Evolutionary conservation across 2,888 invertebrate species (phyloP).

Genomic region (Cylloceria caligata): DNA sequence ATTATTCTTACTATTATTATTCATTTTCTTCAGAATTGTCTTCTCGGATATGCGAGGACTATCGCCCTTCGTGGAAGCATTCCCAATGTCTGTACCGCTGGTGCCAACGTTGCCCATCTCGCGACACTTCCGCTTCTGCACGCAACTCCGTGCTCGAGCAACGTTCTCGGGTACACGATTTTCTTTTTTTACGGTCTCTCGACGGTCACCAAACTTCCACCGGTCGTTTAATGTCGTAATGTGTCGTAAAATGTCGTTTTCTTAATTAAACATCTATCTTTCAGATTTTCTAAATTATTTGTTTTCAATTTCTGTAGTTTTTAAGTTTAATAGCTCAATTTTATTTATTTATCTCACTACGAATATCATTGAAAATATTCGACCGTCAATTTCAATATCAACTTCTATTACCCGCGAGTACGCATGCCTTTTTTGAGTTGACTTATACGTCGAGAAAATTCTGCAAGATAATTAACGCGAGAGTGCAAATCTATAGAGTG

Average conservation of each 20-base stretch:
- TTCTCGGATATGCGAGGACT: slow-evolving; percentile 77
- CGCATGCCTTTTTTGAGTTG: background rate
- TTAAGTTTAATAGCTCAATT: too few species aligned
- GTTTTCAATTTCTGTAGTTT: too few species aligned
- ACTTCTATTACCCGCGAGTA: background rate
- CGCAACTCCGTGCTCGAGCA: slow-evolving; percentile 69
- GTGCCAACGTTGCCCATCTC: slow-evolving; percentile 67
- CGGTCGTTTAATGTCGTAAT: too few species aligned
- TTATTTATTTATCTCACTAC: too few species aligned
- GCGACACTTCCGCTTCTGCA: slow-evolving; percentile 63
- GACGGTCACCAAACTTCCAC: background rate
- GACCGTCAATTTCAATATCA: background rate
- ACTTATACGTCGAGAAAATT: background rate
- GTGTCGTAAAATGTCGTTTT: too few species aligned
- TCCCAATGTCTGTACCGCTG: slow-evolving; percentile 73
- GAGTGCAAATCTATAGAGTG: slow-evolving; percentile 42
- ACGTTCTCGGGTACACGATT: slow-evolving; percentile 56
- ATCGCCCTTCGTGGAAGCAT: slow-evolving; percentile 79
- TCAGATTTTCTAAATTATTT: too few species aligned
- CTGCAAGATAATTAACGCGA: slow-evolving; percentile 25
- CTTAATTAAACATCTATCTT: too few species aligned
- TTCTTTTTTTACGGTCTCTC: background rate
- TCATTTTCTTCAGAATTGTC: slow-evolving; percentile 75
- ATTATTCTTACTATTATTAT: slow-evolving; percentile 21
- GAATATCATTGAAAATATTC: too few species aligned